Percentiles rank a stretch among this genome's conserved stretches.
Evolutionary conservation across 2,888 invertebrate species (phyloP).

Genomic region (Protonemura montana): DNA sequence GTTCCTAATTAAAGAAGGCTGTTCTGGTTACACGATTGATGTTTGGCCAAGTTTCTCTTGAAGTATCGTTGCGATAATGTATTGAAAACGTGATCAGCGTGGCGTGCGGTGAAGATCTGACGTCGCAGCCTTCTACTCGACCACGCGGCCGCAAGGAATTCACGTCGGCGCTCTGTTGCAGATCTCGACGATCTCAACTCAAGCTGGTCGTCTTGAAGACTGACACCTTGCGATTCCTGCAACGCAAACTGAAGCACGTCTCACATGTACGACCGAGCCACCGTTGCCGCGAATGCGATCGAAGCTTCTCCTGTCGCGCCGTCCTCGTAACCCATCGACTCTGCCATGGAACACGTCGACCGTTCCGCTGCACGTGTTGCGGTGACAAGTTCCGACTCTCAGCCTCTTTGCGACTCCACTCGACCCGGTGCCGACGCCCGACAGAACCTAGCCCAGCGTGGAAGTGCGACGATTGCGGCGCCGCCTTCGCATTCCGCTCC

Average conservation of each 20-base stretch:
- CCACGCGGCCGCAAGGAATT: neutral
- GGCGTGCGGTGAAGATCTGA: too few relatives aligned
- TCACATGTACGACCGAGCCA: neutral
- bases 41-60: too few relatives aligned
- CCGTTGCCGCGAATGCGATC: neutral
- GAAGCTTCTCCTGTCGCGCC: neutral
- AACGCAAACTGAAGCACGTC: neutral
- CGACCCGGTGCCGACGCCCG: neutral
- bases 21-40: too few relatives aligned
- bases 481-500: neutral
- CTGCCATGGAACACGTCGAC: slow-evolving; percentile 68
- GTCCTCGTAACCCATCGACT: slow-evolving; percentile 58
- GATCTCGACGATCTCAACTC: neutral
- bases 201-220: neutral
- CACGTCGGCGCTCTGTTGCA: neutral
- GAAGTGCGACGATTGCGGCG: neutral
- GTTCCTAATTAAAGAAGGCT: too few relatives aligned
- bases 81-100: too few relatives aligned
- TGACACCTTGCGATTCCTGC: neutral
- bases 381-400: slow-evolving; percentile 59
- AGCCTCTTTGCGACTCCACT: slow-evolving; percentile 37
- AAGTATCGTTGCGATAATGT: too few relatives aligned
- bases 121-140: neutral
- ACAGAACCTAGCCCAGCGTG: neutral
- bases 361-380: slow-evolving; percentile 66